These are phyloP conservation scores for Pissodes strobi DNA, from an alignment of 1,140 invertebrate genomes.

Conservation along the genomic window DNA sequence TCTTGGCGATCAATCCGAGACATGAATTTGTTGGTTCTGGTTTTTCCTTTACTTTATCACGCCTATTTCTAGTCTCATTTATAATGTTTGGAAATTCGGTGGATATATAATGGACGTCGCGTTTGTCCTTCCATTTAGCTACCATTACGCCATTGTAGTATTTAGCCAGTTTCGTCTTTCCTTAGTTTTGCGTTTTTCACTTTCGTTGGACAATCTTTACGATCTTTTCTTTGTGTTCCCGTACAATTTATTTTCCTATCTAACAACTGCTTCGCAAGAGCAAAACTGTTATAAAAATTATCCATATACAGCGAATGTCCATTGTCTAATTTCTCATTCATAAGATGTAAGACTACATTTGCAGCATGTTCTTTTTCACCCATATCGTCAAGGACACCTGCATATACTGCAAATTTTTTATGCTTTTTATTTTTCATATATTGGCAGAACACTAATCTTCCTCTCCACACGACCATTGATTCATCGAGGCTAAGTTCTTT, in stretches of 20 bases:
- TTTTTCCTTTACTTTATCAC: no score
- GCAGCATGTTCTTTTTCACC: conserved; percentile 27
- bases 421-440: no score
- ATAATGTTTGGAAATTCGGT: no score
- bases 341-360: conserved; percentile 29
- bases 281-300: conserved; percentile 31
- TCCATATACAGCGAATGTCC: conserved; percentile 48
- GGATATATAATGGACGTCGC: no score
- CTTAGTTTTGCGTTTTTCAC: conserved; percentile 44
- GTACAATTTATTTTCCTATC: conserved; percentile 46
- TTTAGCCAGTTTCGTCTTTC: conserved; percentile 49
- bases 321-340: conserved; percentile 49
- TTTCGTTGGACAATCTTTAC: conserved; percentile 21
- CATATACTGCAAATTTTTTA: conserved; percentile 25
- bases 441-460: conserved; percentile 29
- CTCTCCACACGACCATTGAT: conserved; percentile 38
- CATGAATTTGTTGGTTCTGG: no score
- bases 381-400: background rate
- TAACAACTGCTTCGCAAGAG: background rate
- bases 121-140: no score
- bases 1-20: no score
- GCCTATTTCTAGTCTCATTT: no score
- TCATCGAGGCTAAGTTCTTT: conserved; percentile 42
- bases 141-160: no score
- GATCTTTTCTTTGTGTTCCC: conserved; percentile 46